phyloP scores from a whole-genome alignment of 1,140 invertebrate genomes.

The Charaxes varanes region DNA sequence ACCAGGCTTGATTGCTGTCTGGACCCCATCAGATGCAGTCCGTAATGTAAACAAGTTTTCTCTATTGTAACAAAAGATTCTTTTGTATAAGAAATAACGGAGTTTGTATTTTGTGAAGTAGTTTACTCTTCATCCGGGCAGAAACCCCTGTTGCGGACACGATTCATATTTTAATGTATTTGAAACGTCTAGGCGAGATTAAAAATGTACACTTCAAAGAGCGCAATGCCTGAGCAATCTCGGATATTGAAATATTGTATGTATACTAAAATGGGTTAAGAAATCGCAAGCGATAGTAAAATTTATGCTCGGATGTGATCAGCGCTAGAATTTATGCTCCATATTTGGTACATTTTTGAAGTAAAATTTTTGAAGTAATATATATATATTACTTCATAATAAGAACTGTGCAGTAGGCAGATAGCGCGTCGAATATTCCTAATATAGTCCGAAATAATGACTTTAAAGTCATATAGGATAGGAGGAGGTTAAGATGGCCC shows the following conservation, averaged over 20 bases:
- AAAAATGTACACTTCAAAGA: conserved; percentile 11
- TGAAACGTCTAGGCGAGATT: conserved; percentile 6
- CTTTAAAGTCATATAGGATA: too few relatives aligned
- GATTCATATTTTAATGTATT: conserved; percentile 11
- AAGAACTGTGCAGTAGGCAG: too few relatives aligned
- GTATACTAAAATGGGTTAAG: not conserved
- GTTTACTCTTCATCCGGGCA: conserved; percentile 5
- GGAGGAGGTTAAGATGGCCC: too few relatives aligned
- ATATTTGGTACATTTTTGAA: too few relatives aligned
- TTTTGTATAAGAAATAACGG: conserved; percentile 14
- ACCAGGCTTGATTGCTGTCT: conserved; percentile 16
- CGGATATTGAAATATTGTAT: conserved; percentile 1
- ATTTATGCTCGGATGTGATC: too few relatives aligned
- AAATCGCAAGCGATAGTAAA: too few relatives aligned
- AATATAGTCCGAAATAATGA: too few relatives aligned
- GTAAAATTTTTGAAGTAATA: too few relatives aligned
- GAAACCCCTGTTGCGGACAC: not conserved
- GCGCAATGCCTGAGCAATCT: conserved; percentile 1
- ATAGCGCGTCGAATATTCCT: too few relatives aligned
- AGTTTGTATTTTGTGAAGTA: conserved; percentile 11
- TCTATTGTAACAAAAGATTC: conserved; percentile 14
- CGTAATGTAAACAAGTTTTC: conserved; percentile 18
- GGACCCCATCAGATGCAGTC: conserved; percentile 16
- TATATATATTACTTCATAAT: too few relatives aligned
- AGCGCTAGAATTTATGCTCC: too few relatives aligned